Evolutionary conservation across 2,888 invertebrate genomes (phyloP).

Genomic region (Cryptus viduatorius): DNA sequence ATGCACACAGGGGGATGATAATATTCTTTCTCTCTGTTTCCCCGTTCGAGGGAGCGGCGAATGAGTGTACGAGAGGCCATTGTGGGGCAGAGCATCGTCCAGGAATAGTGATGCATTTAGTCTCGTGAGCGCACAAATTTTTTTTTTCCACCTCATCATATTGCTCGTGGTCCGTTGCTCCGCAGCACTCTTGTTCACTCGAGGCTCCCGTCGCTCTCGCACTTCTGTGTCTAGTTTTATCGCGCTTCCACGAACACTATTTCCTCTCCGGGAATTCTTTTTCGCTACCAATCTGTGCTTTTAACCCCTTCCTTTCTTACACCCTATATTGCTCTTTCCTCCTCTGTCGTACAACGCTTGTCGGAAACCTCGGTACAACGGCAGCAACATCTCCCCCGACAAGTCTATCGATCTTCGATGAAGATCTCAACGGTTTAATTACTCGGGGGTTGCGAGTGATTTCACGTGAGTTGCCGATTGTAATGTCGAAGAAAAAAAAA

Average conservation of each 20-base stretch:
- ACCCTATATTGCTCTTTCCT: constrained; percentile 3
- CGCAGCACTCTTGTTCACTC: constrained; percentile 18
- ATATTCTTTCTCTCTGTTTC: constrained; percentile 25
- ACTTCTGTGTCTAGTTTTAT: constrained; percentile 29
- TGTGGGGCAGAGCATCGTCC: constrained; percentile 52
- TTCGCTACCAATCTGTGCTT: constrained; percentile 5
- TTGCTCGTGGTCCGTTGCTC: constrained; percentile 17
- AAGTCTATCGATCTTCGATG: constrained; percentile 56
- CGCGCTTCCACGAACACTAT: constrained; percentile 17
- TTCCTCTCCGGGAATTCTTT: constrained; percentile 25
- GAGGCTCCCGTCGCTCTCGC: constrained; percentile 10
- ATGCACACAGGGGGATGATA: constrained; percentile 35
- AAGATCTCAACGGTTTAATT: constrained; percentile 53
- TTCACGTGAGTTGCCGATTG: constrained; percentile 7
- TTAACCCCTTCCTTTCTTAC: background rate
- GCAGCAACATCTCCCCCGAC: constrained; percentile 17
- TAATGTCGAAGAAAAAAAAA: constrained; percentile 26
- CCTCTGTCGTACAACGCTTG: background rate
- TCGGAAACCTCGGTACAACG: background rate
- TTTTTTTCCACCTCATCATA: constrained; percentile 40
- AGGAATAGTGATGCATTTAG: constrained; percentile 63
- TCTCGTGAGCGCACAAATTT: constrained; percentile 41
- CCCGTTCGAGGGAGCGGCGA: constrained; percentile 18
- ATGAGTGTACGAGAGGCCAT: constrained; percentile 42
- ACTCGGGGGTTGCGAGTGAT: constrained; percentile 36